Evolutionary conservation across 2,113 vertebrate species (phyloP).

Genomic region (Tapirus terrestris): DNA sequence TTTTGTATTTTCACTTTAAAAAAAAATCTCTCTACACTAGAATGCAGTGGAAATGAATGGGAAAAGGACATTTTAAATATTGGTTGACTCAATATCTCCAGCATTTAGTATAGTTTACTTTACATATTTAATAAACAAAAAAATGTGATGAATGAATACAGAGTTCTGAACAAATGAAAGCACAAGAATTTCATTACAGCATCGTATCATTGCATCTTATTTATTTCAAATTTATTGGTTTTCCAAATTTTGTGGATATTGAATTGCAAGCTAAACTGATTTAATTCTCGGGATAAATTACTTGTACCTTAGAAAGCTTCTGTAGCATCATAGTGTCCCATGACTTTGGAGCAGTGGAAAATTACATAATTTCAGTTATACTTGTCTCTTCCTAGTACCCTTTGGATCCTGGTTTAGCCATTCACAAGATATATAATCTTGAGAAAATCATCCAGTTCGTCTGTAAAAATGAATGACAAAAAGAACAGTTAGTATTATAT

Average conservation of each 20-base stretch:
- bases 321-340: neutral
- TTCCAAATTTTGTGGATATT: conserved; percentile 6
- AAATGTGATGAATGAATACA: neutral
- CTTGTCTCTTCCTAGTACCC: neutral
- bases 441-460: neutral
- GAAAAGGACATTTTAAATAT: neutral
- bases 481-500: neutral
- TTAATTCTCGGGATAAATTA: neutral
- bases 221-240: neutral
- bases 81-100: neutral
- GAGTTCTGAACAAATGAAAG: neutral
- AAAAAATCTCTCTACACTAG: neutral
- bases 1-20: neutral
- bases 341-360: neutral
- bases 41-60: neutral
- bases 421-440: neutral
- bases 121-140: neutral
- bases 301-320: neutral
- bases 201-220: neutral
- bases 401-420: neutral
- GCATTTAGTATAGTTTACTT: neutral
- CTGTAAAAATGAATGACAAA: neutral
- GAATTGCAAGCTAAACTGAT: neutral
- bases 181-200: neutral
- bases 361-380: neutral